Conservation (phyloP, 2,113 vertebrate species). For the Cyanistes caeruleus region DNA sequence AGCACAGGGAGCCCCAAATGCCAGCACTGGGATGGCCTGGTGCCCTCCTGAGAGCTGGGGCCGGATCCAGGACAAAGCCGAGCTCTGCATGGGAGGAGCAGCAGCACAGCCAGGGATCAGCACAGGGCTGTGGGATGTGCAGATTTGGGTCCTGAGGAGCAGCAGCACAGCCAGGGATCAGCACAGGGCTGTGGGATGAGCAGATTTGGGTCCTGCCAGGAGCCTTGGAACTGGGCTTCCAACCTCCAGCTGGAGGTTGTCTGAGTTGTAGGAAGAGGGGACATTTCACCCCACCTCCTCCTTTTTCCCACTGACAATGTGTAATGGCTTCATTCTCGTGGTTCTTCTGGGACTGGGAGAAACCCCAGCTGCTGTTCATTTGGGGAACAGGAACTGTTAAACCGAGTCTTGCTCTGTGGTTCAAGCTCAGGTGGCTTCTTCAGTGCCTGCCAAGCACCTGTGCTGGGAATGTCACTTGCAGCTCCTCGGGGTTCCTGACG, state of each 20-base stretch:
- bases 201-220: background rate
- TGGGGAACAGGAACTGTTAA: background rate
- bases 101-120: background rate
- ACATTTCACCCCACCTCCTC: background rate
- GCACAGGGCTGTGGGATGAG: too few relatives aligned
- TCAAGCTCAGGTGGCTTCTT: background rate
- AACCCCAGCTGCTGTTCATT: background rate
- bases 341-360: background rate
- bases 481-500: accelerated
- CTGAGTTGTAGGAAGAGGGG: accelerated
- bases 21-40: accelerated
- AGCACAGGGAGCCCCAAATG: background rate
- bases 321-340: background rate
- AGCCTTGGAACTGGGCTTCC: background rate
- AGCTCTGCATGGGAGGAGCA: accelerated
- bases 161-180: too few relatives aligned
- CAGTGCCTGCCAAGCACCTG: accelerated
- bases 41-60: background rate
- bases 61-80: accelerated
- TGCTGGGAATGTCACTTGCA: accelerated
- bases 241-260: too few relatives aligned
- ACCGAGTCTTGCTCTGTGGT: background rate
- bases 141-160: too few relatives aligned
- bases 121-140: too few relatives aligned
- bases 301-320: accelerated